A percentile compares a stretch with the other conserved stretches of the same genome.
These are phyloP conservation scores for Eupithecia pulchellata DNA, from an alignment of 2,888 invertebrate genomes.

Conservation along the genomic window DNA sequence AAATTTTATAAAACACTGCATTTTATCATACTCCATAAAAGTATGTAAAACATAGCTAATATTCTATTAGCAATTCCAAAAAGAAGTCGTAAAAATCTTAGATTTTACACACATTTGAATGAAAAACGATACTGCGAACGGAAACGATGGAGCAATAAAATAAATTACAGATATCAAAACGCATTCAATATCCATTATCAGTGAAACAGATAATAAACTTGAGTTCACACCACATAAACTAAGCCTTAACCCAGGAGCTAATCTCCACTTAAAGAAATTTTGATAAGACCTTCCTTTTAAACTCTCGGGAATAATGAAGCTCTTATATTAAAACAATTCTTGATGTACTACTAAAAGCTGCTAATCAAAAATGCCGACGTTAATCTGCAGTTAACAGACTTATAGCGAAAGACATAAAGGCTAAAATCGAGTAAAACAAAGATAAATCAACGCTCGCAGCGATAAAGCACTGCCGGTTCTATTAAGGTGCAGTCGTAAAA, in stretches of 20 bases:
- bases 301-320: slow-evolving; percentile 46
- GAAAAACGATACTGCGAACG: slow-evolving; percentile 9
- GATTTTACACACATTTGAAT: background rate
- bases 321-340: slow-evolving; percentile 60
- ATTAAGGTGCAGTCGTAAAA: slow-evolving; percentile 70
- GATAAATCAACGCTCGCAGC: slow-evolving; percentile 42
- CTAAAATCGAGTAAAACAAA: slow-evolving; percentile 41
- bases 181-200: slow-evolving; percentile 20
- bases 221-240: slow-evolving; percentile 44
- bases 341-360: slow-evolving; percentile 50
- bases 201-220: slow-evolving; percentile 25
- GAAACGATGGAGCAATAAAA: slow-evolving; percentile 14
- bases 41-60: background rate
- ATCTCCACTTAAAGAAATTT: slow-evolving; percentile 50
- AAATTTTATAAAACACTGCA: background rate
- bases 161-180: slow-evolving; percentile 17
- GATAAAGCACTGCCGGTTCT: slow-evolving; percentile 58
- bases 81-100: background rate
- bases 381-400: slow-evolving; percentile 27
- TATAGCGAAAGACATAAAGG: slow-evolving; percentile 42
- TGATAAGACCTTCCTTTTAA: slow-evolving; percentile 46
- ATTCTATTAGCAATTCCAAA: background rate
- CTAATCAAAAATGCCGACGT: slow-evolving; percentile 62
- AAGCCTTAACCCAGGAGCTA: slow-evolving; percentile 44
- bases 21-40: background rate